Conservation (phyloP, 2,113 vertebrate genomes). For the Vombatus ursinus region DNA sequence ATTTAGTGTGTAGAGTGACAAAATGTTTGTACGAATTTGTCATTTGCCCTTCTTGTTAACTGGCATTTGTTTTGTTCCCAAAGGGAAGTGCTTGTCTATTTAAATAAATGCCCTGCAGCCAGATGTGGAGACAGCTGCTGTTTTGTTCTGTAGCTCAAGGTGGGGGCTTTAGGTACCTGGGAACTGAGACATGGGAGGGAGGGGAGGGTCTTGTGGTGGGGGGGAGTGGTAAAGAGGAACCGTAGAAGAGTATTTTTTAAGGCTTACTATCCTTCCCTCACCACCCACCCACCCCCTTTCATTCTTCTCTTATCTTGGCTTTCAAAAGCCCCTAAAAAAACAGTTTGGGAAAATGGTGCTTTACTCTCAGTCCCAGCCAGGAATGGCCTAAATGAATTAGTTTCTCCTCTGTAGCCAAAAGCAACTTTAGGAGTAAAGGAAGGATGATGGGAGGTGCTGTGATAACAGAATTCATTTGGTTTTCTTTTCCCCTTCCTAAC, state of each 20-base stretch:
- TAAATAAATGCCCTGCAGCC: slow-evolving; percentile 79
- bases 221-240: neutral
- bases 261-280: neutral
- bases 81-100: slow-evolving; percentile 68
- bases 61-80: slow-evolving; percentile 74
- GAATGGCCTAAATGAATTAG: neutral
- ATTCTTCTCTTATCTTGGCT: neutral
- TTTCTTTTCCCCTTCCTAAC: neutral
- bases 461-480: neutral
- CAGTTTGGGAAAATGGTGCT: neutral
- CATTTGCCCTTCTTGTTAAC: slow-evolving; percentile 67
- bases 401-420: neutral
- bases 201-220: neutral
- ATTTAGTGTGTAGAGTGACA: slow-evolving; percentile 53
- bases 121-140: slow-evolving; percentile 52
- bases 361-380: neutral
- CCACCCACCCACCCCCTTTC: neutral
- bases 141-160: neutral
- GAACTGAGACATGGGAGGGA: neutral
- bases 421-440: neutral
- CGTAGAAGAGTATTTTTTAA: neutral
- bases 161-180: neutral
- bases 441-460: neutral
- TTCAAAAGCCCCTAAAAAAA: neutral
- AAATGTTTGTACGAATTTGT: slow-evolving; percentile 71